These are phyloP conservation scores for Oreohelix idahoensis DNA, from an alignment of 1,140 invertebrate species.

Conservation along the genomic window DNA sequence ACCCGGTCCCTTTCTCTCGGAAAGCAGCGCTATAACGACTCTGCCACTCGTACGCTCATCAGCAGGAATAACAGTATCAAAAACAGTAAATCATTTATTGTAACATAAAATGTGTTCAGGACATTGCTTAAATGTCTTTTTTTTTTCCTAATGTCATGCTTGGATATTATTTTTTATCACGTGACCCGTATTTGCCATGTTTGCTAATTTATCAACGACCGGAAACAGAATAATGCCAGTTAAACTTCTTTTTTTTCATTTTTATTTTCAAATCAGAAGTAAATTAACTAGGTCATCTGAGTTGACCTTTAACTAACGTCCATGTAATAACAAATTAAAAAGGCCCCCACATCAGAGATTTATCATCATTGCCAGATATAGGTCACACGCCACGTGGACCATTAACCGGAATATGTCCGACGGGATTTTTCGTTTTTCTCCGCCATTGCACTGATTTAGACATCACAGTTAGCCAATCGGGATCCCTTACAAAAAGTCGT, in stretches of 20 bases:
- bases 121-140: too few species aligned
- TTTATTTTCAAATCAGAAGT: not conserved
- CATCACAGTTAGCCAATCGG: not conserved
- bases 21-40: too few species aligned
- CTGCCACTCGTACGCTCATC: too few species aligned
- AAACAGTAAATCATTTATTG: too few species aligned
- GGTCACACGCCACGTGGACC: not conserved
- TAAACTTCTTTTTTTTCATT: not conserved
- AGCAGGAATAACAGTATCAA: too few species aligned
- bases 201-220: not conserved
- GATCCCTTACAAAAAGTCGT: not conserved
- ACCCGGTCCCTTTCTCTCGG: too few species aligned
- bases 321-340: not conserved
- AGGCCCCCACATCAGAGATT: not conserved
- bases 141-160: too few species aligned
- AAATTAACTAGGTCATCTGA: not conserved
- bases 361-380: not conserved
- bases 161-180: not conserved
- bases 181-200: not conserved
- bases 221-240: not conserved
- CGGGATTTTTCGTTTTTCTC: not conserved
- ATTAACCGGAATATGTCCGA: not conserved
- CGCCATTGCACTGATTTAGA: not conserved
- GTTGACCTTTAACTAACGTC: not conserved
- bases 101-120: too few species aligned